Conservation (phyloP, 2,113 vertebrate genomes). For the Malurus melanocephalus region DNA sequence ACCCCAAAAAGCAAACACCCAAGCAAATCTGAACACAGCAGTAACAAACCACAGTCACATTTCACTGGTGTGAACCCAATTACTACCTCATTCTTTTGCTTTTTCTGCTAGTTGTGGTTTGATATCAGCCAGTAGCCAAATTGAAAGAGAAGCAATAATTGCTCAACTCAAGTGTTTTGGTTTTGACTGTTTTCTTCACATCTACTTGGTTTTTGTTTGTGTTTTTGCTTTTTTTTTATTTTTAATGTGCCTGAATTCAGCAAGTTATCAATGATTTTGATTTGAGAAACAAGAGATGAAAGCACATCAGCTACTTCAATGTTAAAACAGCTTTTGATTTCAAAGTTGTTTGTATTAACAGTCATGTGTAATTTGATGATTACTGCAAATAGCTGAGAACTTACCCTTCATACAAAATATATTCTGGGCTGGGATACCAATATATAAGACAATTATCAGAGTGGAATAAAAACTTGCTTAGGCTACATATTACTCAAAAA, state of each 20-base stretch:
- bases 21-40: background rate
- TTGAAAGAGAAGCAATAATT: background rate
- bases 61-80: background rate
- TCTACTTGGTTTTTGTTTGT: background rate
- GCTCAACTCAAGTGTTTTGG: background rate
- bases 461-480: background rate
- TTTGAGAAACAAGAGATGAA: background rate
- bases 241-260: background rate
- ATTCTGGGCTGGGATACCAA: background rate
- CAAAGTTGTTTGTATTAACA: background rate
- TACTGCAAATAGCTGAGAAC: background rate
- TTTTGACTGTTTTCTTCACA: background rate
- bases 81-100: background rate
- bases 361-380: background rate
- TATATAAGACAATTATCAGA: accelerated
- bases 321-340: background rate
- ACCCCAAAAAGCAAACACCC: background rate
- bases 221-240: background rate
- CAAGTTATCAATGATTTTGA: background rate
- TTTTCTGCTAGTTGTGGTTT: background rate
- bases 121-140: background rate
- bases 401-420: background rate
- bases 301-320: background rate
- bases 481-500: background rate
- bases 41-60: background rate